Percentiles rank a stretch among this genome's conserved stretches.
These are phyloP conservation scores for Taurulus bubalis DNA, from an alignment of 2,113 vertebrate genomes.

Conservation along the genomic window DNA sequence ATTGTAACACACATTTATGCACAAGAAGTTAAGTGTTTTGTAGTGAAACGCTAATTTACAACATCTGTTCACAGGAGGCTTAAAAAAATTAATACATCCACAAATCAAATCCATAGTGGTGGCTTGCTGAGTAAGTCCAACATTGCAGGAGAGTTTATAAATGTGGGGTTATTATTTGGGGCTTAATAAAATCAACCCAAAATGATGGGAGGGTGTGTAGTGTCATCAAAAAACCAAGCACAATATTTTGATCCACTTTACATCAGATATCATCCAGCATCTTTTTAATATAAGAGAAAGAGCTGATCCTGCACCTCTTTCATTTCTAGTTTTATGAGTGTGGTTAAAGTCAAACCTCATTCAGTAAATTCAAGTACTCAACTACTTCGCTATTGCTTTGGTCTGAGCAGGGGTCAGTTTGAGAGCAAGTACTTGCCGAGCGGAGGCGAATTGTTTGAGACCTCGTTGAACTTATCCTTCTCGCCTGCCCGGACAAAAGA, in stretches of 20 bases:
- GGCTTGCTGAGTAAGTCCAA: background rate
- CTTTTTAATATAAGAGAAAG: background rate
- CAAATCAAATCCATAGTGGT: no score
- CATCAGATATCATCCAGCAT: background rate
- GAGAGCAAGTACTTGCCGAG: background rate
- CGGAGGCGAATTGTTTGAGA: background rate
- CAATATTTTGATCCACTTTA: background rate
- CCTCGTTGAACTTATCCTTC: conserved; percentile 32
- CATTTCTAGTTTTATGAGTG: background rate
- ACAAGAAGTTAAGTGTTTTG: no score
- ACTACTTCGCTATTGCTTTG: background rate
- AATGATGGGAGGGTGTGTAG: background rate
- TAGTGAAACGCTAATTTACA: no score
- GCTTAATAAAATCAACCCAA: background rate
- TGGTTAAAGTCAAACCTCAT: background rate
- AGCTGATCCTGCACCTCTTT: background rate
- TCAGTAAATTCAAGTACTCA: no score
- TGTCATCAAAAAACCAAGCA: background rate
- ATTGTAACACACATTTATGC: no score
- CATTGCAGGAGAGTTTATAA: background rate
- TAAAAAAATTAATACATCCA: no score
- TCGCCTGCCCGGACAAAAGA: conserved; percentile 10
- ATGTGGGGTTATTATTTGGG: no score
- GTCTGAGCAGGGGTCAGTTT: background rate
- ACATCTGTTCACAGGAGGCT: no score